Evolutionary conservation across 2,797 vertebrate genomes (phyloP), one percentile per base, ranked within the genome.

Genomic region (Phrynocephalus guinanensis): DNA sequence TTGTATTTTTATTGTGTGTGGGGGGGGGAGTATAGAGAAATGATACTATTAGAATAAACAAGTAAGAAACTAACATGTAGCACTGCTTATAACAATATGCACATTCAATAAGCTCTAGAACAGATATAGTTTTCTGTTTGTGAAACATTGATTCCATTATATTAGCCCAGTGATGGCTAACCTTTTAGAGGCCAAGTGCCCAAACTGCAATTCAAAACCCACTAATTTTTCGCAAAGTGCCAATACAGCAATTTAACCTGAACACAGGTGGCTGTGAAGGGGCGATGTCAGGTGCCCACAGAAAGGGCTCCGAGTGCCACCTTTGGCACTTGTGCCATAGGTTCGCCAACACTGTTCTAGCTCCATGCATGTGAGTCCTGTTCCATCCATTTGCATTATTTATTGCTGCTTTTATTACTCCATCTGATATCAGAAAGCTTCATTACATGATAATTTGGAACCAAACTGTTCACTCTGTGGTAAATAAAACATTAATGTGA

Each of bases 331-430:
- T 44, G 38, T 44, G 38, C 5, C 38, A 44, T 44, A 44, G 38
- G 38, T 44, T 44, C 38, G 38, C 38, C 38, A 44, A 44, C 38
- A 44, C 38, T 44, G 38, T 44, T 44, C 82, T 86, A 3, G 84
- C 60, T 86, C 3, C 22, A 82, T 50, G 28, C 1, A 92, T 88
- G 6, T 63, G 70, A 86, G 86, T 72, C 89, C 79, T 91, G 90
- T 63, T 67, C 13, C 30, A 79, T 66, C 81, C 85, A n/a, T 0
- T 70, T 33, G 6, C 33, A 88, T 91, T 79, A 90, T 89, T 94
- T 90, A 89, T 89, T 63, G 33, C 28, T 83, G 30, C 89, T 91
- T 92, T 92, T 85, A 90, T 86, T 33, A 50, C 22, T 71, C 2
- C 63, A 70, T 10, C 15, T 48, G 63, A 91, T n/a, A 63, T 87